A percentile compares a stretch with the other conserved stretches of the same genome.
Evolutionary conservation across 2,888 invertebrate species (phyloP).

Genomic region (Ceriagrion tenellum): DNA sequence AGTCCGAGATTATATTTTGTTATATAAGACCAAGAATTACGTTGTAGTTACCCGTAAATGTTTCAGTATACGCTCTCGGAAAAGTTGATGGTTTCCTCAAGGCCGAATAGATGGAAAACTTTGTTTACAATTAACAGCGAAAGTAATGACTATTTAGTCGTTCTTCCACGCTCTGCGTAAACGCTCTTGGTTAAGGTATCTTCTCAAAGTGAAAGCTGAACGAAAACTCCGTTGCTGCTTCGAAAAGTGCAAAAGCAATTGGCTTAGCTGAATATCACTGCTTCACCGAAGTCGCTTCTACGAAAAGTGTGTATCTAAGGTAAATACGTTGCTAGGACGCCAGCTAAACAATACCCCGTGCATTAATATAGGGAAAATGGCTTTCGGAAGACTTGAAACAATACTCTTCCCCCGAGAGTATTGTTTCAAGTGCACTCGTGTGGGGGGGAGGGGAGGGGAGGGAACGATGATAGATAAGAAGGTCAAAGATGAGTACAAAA

Average conservation of each 20-base stretch:
- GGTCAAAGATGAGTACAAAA: neutral
- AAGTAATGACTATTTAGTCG: no score
- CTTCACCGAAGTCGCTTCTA: neutral
- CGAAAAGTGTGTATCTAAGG: neutral
- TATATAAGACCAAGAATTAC: no score
- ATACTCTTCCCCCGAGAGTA: neutral
- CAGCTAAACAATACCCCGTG: neutral
- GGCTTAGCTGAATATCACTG: neutral
- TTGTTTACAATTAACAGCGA: no score
- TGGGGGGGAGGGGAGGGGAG: neutral
- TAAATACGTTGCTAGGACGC: neutral
- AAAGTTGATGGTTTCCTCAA: no score
- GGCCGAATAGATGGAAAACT: no score
- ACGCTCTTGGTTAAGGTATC: no score
- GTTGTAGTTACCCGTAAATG: no score
- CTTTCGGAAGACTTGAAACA: neutral
- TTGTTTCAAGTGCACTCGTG: neutral
- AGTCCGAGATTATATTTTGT: no score
- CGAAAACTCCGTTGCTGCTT: neutral
- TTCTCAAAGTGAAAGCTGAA: neutral
- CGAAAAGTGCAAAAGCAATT: neutral
- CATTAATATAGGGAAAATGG: neutral
- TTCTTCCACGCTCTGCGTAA: no score
- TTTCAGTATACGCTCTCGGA: no score
- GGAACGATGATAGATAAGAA: neutral